Conservation (phyloP, 1,140 invertebrate species). For the Drosophila santomea region DNA sequence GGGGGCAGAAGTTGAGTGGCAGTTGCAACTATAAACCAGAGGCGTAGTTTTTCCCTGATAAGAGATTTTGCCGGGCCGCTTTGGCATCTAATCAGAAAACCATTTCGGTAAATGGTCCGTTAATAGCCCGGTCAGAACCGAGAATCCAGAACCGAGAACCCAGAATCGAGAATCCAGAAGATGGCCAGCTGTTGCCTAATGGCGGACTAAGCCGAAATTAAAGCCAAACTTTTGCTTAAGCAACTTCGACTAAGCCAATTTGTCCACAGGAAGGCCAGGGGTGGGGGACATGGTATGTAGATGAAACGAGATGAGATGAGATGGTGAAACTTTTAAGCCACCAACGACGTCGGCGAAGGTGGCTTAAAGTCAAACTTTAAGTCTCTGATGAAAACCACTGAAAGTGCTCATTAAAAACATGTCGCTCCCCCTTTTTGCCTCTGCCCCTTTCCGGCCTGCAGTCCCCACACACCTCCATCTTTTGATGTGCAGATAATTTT, state of each 20-base stretch:
- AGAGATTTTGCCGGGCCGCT: conserved; percentile 37
- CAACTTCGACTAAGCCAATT: conserved; percentile 59
- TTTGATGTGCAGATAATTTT: conserved; percentile 79
- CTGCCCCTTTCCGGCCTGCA: not conserved
- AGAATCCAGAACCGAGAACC: not conserved
- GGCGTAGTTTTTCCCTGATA: conserved; percentile 47
- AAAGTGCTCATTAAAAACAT: conserved; percentile 78
- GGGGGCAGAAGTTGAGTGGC: conserved; percentile 53
- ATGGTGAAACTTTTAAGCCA: conserved; percentile 51
- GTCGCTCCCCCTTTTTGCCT: not conserved
- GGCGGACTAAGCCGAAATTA: conserved; percentile 53
- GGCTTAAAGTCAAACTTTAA: conserved; percentile 51
- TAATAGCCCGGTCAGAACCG: conserved; percentile 38
- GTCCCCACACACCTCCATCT: not conserved
- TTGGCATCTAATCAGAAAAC: conserved; percentile 70
- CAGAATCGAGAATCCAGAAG: conserved; percentile 1
- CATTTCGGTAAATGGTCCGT: conserved; percentile 69
- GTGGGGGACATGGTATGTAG: not conserved
- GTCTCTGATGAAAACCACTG: conserved; percentile 48
- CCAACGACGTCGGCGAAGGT: conserved; percentile 22
- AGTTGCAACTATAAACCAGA: conserved; percentile 53
- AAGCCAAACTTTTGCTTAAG: conserved; percentile 50
- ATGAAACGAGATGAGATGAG: not conserved
- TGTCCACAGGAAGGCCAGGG: conserved; percentile 51
- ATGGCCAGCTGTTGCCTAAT: conserved; percentile 53